phyloP scores from a whole-genome alignment of 2,113 vertebrate species.

The Pterocles orientalis region DNA sequence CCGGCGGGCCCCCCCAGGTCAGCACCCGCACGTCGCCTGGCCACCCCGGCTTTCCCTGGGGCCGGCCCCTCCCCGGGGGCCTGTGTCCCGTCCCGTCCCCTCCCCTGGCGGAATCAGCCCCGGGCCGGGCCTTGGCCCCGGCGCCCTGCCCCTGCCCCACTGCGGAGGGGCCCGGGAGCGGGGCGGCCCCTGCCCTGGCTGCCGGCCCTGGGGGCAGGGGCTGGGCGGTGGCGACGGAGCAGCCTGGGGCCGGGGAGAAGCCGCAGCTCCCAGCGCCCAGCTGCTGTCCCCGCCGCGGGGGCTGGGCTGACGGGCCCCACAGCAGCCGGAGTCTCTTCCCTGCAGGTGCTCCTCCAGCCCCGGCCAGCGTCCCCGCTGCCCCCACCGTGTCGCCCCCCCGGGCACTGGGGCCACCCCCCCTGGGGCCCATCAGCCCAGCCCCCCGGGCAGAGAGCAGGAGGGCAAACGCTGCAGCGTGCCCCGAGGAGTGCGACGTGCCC shows the following conservation, averaged over 20 bases:
- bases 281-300: too few relatives aligned
- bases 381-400: conserved; percentile 35
- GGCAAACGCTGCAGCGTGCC: not conserved
- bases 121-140: too few relatives aligned
- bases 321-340: not conserved
- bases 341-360: conserved; percentile 14
- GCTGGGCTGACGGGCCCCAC: not conserved
- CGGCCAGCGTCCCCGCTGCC: not conserved
- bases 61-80: too few relatives aligned
- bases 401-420: conserved; percentile 65
- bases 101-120: too few relatives aligned
- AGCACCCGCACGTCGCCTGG: not conserved
- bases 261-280: too few relatives aligned
- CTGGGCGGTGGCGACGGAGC: too few relatives aligned
- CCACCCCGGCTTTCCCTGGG: too few relatives aligned
- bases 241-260: too few relatives aligned
- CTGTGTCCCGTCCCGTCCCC: too few relatives aligned
- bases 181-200: too few relatives aligned
- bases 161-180: fast-evolving
- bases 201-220: too few relatives aligned
- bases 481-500: not conserved
- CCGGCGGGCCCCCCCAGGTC: conserved; percentile 75
- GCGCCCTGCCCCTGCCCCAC: too few relatives aligned
- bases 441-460: conserved; percentile 8
- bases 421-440: conserved; percentile 10